Evolutionary conservation across 2,888 invertebrate species (phyloP).

Genomic region (Drosophila dives): DNA sequence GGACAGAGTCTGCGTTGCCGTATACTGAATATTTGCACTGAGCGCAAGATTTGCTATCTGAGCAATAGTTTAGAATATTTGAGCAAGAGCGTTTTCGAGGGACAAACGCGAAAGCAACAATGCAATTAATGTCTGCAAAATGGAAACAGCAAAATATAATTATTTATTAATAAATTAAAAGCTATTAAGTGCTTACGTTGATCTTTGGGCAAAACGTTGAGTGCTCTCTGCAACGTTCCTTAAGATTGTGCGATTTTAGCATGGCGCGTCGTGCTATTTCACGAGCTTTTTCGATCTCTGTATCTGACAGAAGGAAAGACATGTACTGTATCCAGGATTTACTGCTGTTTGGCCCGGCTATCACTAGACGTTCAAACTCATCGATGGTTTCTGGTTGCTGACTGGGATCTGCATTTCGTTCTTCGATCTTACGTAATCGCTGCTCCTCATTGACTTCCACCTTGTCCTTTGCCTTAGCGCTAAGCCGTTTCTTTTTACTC

Average conservation of each 20-base stretch:
- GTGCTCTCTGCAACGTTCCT: constrained; percentile 90
- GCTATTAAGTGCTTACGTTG: constrained; percentile 89
- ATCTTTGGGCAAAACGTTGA: constrained; percentile 90
- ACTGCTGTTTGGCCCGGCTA: constrained; percentile 93
- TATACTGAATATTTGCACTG: no score
- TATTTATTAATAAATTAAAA: no score
- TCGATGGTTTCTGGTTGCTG: constrained; percentile 90
- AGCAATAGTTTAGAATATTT: no score
- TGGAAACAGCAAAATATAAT: neutral
- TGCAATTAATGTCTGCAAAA: no score
- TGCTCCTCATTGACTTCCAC: constrained; percentile 89
- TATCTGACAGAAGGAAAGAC: constrained; percentile 92
- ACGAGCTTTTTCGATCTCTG: constrained; percentile 96
- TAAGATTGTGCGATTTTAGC: constrained; percentile 88
- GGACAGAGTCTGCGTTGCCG: no score
- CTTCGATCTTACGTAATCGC: constrained; percentile 88
- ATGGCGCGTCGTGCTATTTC: constrained; percentile 92
- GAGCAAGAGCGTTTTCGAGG: no score
- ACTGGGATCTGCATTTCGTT: constrained; percentile 89
- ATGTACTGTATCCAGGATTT: constrained; percentile 96
- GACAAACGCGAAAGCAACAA: constrained; percentile 97
- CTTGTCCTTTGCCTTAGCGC: constrained; percentile 88
- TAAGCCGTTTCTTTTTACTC: constrained; percentile 88
- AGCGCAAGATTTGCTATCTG: no score
- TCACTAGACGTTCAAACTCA: constrained; percentile 93